Evolutionary conservation across 2,888 invertebrate species (phyloP).

Genomic region (Camptogramma bilineatum): DNA sequence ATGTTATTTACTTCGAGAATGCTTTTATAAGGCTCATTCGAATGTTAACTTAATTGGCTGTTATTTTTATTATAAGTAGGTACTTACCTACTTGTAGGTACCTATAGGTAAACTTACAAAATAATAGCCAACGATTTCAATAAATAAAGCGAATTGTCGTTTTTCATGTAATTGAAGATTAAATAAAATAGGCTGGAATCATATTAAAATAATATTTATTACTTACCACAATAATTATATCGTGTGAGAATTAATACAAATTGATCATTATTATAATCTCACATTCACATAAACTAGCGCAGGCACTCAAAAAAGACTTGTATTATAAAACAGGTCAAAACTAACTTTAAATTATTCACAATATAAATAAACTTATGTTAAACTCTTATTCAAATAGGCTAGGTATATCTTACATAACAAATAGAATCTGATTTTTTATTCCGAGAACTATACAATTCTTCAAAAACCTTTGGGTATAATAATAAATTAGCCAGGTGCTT

Average conservation of each 20-base stretch:
- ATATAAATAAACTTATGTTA: conserved; percentile 60
- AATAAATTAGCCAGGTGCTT: conserved; percentile 18
- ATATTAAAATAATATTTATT: conserved; percentile 53
- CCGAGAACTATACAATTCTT: conserved; percentile 31
- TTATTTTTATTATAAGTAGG: too few relatives aligned
- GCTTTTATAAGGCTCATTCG: too few relatives aligned
- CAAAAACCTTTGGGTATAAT: conserved; percentile 45
- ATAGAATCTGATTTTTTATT: conserved; percentile 31
- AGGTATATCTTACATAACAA: conserved; percentile 43
- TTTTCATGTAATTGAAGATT: too few relatives aligned
- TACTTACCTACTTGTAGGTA: too few relatives aligned
- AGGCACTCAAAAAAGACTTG: conserved; percentile 60
- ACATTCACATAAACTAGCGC: conserved; percentile 57
- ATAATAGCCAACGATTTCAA: too few relatives aligned
- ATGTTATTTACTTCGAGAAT: too few relatives aligned
- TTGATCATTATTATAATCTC: conserved; percentile 50
- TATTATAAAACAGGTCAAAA: conserved; percentile 35
- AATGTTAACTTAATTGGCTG: too few relatives aligned
- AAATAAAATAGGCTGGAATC: conserved; percentile 24
- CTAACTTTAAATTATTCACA: conserved; percentile 51
- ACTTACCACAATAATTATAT: conserved; percentile 58
- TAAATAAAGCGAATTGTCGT: too few relatives aligned
- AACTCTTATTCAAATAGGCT: conserved; percentile 47
- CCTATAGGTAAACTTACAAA: too few relatives aligned
- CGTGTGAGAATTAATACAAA: conserved; percentile 51